These are phyloP conservation scores for Hafferia zeledoni DNA, from an alignment of 2,797 vertebrate genomes.

Conservation along the genomic window DNA sequence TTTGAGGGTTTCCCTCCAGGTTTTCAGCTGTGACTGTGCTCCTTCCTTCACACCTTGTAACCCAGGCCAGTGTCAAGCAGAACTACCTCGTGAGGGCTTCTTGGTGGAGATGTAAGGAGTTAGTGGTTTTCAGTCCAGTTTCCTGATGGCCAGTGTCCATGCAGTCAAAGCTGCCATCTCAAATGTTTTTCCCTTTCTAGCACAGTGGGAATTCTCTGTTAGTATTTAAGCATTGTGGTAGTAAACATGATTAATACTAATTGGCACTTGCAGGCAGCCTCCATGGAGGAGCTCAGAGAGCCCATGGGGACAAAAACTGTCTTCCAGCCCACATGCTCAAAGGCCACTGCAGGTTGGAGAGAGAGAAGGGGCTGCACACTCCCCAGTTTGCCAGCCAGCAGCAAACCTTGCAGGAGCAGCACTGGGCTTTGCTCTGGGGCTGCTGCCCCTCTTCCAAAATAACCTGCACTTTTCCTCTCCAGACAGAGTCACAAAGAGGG, in stretches of 20 bases:
- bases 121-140: background rate
- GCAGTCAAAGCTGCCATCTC: background rate
- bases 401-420: background rate
- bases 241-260: background rate
- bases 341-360: background rate
- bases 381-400: background rate
- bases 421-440: background rate
- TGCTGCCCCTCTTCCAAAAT: background rate
- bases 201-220: background rate
- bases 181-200: background rate
- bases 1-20: rapidly evolving
- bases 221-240: background rate
- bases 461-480: background rate
- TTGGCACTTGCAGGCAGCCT: background rate
- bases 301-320: background rate
- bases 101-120: background rate
- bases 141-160: background rate
- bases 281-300: background rate
- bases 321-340: background rate
- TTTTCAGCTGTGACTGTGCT: background rate
- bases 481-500: background rate
- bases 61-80: background rate
- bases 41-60: background rate
- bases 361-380: background rate
- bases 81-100: background rate